Percentiles rank a stretch among this genome's conserved stretches.
Evolutionary conservation across 2,113 vertebrate genomes (phyloP).

Genomic region (Hiodon tergisus): DNA sequence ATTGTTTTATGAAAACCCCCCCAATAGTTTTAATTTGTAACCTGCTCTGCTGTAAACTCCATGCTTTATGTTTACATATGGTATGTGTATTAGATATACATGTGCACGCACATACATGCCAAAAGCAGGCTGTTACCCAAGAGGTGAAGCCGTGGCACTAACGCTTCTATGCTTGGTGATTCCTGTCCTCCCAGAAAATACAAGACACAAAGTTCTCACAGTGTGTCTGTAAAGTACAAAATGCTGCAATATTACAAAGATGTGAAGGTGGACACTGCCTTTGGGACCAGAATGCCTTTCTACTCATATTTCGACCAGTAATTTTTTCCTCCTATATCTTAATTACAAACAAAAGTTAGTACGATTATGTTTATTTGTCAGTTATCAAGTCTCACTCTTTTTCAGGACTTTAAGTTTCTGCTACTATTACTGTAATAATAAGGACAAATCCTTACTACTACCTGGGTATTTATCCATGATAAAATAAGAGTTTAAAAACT

Average conservation of each 20-base stretch:
- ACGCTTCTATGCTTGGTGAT: not conserved
- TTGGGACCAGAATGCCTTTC: not conserved
- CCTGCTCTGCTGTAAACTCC: slow-evolving; percentile 18
- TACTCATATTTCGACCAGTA: no score
- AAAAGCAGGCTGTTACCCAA: not conserved
- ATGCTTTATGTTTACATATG: not conserved
- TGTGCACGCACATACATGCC: slow-evolving; percentile 1
- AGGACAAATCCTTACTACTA: slow-evolving; percentile 34
- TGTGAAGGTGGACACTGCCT: not conserved
- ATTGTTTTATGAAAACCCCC: slow-evolving; percentile 2
- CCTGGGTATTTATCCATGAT: slow-evolving; percentile 34
- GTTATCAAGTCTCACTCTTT: slow-evolving; percentile 32
- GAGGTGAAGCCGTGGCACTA: not conserved
- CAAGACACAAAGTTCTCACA: slow-evolving; percentile 9
- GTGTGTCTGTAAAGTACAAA: slow-evolving; percentile 5
- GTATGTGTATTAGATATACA: slow-evolving; percentile 7
- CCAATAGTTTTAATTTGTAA: not conserved
- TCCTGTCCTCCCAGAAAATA: not conserved
- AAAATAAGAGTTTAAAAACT: slow-evolving; percentile 30
- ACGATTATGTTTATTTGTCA: slow-evolving; percentile 18
- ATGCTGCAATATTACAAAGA: slow-evolving; percentile 3
- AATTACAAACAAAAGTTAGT: not conserved
- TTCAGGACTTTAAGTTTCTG: slow-evolving; percentile 33
- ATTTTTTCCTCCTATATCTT: no score
- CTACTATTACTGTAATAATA: slow-evolving; percentile 35